A percentile compares a stretch with the other conserved stretches of the same genome.
phyloP scores from a whole-genome alignment of 2,797 vertebrate genomes.

The Staurois parvus region DNA sequence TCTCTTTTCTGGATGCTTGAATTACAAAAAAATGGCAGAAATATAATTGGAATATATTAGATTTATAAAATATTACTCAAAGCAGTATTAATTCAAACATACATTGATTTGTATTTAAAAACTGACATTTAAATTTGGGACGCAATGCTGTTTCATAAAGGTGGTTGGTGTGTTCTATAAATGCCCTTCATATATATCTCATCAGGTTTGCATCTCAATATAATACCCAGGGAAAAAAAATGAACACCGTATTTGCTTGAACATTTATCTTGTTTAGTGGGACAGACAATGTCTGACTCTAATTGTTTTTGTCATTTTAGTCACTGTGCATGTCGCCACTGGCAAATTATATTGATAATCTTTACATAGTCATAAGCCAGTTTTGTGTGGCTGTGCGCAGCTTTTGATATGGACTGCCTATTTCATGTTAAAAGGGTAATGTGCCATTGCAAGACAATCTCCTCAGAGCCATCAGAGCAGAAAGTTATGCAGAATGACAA shows the following conservation, averaged over 20 bases:
- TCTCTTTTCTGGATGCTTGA: background rate
- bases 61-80: too few species aligned
- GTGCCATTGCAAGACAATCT: constrained; percentile 38
- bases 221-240: constrained; percentile 35
- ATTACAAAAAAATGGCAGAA: background rate
- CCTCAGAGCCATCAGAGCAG: constrained; percentile 40
- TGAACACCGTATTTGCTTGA: constrained; percentile 68
- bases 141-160: background rate
- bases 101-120: background rate
- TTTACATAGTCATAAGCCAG: constrained; percentile 67
- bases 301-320: constrained; percentile 72
- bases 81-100: background rate
- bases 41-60: too few species aligned
- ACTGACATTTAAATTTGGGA: background rate
- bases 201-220: constrained; percentile 56
- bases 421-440: constrained; percentile 56
- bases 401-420: constrained; percentile 64
- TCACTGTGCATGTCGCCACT: constrained; percentile 68
- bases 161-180: background rate
- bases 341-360: constrained; percentile 68
- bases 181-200: constrained; percentile 57
- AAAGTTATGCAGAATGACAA: constrained; percentile 51
- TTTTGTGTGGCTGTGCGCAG: constrained; percentile 64
- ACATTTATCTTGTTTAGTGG: constrained; percentile 73
- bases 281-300: constrained; percentile 70